Evolutionary conservation across 30 jellyfish, hydroid and myxozoan species (phyloP).

Genomic region (Chrysaora quinquecirrha): DNA sequence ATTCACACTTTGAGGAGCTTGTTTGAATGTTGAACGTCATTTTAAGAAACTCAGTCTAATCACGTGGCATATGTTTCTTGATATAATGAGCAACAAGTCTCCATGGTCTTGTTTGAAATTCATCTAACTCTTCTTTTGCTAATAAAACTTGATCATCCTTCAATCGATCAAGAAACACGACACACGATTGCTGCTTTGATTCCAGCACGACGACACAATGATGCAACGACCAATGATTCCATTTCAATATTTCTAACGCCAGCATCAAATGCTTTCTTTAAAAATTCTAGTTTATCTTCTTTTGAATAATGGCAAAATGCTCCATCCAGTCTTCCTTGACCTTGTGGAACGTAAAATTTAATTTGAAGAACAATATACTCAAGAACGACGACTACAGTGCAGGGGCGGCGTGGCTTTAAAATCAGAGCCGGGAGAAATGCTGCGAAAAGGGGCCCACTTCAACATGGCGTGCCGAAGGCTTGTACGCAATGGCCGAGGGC

Average conservation of each 20-base stretch:
- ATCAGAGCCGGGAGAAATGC: too few relatives aligned
- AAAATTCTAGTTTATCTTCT: slow-evolving; percentile 65
- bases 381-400: background rate
- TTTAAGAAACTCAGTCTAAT: too few relatives aligned
- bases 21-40: too few relatives aligned
- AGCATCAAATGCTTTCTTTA: slow-evolving; percentile 55
- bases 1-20: too few relatives aligned
- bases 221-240: slow-evolving; percentile 93
- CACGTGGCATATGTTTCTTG: slow-evolving; percentile 50
- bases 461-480: too few relatives aligned
- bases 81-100: slow-evolving; percentile 71
- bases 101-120: slow-evolving; percentile 84
- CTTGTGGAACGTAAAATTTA: too few relatives aligned
- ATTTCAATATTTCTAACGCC: slow-evolving; percentile 91
- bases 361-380: background rate
- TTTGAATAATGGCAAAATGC: slow-evolving; percentile 86
- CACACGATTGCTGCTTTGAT: slow-evolving; percentile 82
- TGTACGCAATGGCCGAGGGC: too few relatives aligned
- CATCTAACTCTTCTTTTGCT: slow-evolving; percentile 58
- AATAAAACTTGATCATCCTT: slow-evolving; percentile 66
- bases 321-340: slow-evolving; percentile 95
- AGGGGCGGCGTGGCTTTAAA: too few relatives aligned
- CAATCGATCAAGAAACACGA: slow-evolving; percentile 74
- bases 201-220: slow-evolving; percentile 95
- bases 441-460: too few relatives aligned